Conservation (phyloP, 1,140 invertebrate species). For the Drosophila elegans region DNA sequence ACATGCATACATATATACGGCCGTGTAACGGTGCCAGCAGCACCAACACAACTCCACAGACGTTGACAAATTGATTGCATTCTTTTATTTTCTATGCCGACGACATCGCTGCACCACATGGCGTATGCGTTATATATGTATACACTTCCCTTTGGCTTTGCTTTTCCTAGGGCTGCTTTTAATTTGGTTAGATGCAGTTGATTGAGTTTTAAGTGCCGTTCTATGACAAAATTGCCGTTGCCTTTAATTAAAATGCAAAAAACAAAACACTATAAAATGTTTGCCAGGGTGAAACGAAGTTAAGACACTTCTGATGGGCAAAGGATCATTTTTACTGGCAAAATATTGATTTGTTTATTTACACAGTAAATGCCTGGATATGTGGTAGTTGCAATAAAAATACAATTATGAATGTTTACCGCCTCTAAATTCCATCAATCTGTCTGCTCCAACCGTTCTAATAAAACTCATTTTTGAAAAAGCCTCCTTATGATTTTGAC, state of each 20-base stretch:
- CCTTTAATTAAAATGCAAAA: constrained; percentile 65
- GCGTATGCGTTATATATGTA: constrained; percentile 66
- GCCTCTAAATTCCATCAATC: constrained; percentile 1
- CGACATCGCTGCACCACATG: constrained; percentile 60
- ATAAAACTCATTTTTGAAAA: not conserved
- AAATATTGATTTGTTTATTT: constrained; percentile 3
- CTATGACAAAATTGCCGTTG: constrained; percentile 58
- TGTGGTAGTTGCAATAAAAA: constrained; percentile 1
- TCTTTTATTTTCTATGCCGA: constrained; percentile 71
- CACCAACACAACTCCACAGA: constrained; percentile 44
- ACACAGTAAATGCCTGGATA: not conserved
- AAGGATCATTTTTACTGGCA: constrained; percentile 1
- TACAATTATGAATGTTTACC: not conserved
- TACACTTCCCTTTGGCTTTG: not conserved
- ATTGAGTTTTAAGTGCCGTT: constrained; percentile 81
- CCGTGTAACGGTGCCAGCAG: constrained; percentile 18
- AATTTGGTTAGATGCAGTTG: constrained; percentile 79
- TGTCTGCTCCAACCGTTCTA: not conserved
- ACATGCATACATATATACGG: constrained; percentile 1
- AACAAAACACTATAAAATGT: constrained; percentile 26
- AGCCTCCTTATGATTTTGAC: constrained; percentile 48
- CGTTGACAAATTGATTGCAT: constrained; percentile 83
- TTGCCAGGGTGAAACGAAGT: constrained; percentile 11
- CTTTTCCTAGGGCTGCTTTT: constrained; percentile 45
- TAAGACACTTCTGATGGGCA: constrained; percentile 11